Percentiles rank a stretch among this genome's conserved stretches.
These are phyloP conservation scores for Agonopterix alstromeriana DNA, from an alignment of 2,888 invertebrate genomes.

Conservation along the genomic window DNA sequence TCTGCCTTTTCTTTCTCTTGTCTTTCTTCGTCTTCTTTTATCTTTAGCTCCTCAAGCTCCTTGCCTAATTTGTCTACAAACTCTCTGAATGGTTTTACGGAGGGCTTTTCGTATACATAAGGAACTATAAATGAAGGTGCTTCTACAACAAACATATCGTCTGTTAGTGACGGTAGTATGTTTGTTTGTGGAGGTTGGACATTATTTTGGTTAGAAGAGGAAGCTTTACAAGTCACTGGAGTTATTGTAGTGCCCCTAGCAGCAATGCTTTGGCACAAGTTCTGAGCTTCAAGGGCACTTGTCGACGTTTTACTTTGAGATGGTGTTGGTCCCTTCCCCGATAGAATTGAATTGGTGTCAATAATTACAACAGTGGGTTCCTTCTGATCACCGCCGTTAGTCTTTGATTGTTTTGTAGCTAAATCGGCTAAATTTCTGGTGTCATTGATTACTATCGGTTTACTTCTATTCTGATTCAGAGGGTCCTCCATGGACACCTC, in stretches of 20 bases:
- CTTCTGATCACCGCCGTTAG: conserved; percentile 75
- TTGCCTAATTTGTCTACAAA: conserved; percentile 82
- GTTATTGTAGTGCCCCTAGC: conserved; percentile 75
- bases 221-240: conserved; percentile 54
- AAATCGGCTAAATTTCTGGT: conserved; percentile 84
- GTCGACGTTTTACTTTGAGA: conserved; percentile 31
- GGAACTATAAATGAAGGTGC: conserved; percentile 96
- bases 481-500: conserved; percentile 83
- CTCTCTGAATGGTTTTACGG: conserved; percentile 86
- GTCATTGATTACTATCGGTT: conserved; percentile 82
- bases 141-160: conserved; percentile 95
- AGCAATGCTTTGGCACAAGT: conserved; percentile 67
- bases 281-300: conserved; percentile 48
- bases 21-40: conserved; percentile 55
- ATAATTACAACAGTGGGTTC: conserved; percentile 90
- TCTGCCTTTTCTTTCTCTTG: conserved; percentile 45
- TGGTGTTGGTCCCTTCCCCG: conserved; percentile 44
- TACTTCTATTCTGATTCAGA: conserved; percentile 55
- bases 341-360: conserved; percentile 85
- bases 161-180: conserved; percentile 88
- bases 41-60: conserved; percentile 73
- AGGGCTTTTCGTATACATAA: conserved; percentile 94
- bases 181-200: conserved; percentile 20
- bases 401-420: conserved; percentile 74
- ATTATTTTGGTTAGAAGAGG: conserved; percentile 19